These are phyloP conservation scores for Clitarchus hookeri DNA, from an alignment of 2,888 invertebrate species.

Conservation along the genomic window DNA sequence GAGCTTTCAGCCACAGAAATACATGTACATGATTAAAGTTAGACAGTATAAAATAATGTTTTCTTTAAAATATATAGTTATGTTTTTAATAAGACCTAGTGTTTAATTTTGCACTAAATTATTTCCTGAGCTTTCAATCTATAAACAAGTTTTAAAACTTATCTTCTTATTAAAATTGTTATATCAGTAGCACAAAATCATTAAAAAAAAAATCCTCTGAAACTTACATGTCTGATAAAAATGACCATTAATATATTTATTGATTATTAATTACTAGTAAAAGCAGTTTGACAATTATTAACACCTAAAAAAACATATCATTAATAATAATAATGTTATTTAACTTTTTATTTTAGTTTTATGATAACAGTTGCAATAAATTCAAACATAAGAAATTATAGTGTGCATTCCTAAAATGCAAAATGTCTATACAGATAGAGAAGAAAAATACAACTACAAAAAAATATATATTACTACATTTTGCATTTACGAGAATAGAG, in stretches of 20 bases:
- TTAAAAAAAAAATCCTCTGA: too few species aligned
- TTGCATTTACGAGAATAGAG: neutral
- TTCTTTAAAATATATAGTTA: neutral
- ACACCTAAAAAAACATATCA: neutral
- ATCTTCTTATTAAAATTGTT: neutral
- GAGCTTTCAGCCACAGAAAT: neutral
- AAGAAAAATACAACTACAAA: neutral
- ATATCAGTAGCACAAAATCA: too few species aligned
- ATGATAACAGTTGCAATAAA: neutral
- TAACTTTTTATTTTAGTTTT: neutral
- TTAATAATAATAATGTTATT: neutral
- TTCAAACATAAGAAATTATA: neutral
- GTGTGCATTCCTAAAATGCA: neutral
- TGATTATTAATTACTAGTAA: neutral
- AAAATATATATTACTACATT: neutral
- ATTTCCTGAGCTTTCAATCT: neutral
- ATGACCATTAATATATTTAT: neutral
- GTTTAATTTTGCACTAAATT: neutral
- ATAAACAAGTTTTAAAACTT: neutral
- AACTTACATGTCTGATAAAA: neutral
- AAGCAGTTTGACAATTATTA: neutral
- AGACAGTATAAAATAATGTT: neutral
- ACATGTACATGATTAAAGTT: constrained; percentile 4
- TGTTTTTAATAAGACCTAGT: neutral
- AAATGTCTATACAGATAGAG: neutral